Percentiles rank a stretch among this genome's conserved stretches.
Evolutionary conservation across 1,140 invertebrate species (phyloP).

Genomic region (Plodia interpunctella): DNA sequence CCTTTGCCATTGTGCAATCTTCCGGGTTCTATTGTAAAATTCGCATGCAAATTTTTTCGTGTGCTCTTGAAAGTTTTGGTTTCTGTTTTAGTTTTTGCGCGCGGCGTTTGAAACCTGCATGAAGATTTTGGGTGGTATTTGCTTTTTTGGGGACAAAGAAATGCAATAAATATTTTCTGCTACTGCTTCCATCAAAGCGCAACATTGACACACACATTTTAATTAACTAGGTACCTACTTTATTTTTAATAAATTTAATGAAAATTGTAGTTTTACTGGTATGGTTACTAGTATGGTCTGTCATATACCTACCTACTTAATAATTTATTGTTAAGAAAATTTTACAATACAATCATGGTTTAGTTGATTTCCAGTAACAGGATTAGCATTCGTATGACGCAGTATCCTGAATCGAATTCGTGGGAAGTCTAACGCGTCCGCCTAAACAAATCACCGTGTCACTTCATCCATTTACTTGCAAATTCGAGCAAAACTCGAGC

Average conservation of each 20-base stretch:
- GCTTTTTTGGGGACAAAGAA: background rate
- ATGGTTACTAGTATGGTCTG: background rate
- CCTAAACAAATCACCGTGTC: conserved; percentile 70
- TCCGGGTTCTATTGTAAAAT: conserved; percentile 54
- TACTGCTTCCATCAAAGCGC: background rate
- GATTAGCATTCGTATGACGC: conserved; percentile 27
- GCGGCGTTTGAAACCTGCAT: background rate
- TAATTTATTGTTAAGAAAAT: background rate
- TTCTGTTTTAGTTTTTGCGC: conserved; percentile 12
- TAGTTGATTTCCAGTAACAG: background rate
- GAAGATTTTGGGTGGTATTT: background rate
- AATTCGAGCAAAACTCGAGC: conserved; percentile 71
- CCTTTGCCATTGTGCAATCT: conserved; percentile 63
- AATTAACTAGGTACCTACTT: too few species aligned
- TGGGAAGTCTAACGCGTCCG: conserved; percentile 56
- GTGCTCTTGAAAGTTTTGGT: conserved; percentile 9
- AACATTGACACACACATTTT: too few species aligned
- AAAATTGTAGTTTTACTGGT: too few species aligned
- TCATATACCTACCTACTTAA: background rate
- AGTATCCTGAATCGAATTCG: conserved; percentile 41
- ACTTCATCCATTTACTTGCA: conserved; percentile 72
- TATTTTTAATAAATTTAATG: too few species aligned
- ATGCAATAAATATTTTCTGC: background rate
- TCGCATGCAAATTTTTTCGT: conserved; percentile 52
- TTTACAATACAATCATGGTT: background rate